Evolutionary conservation across 2,888 invertebrate species (phyloP), one percentile per base, ranked within the genome.

Genomic region (Phoronis australis): DNA sequence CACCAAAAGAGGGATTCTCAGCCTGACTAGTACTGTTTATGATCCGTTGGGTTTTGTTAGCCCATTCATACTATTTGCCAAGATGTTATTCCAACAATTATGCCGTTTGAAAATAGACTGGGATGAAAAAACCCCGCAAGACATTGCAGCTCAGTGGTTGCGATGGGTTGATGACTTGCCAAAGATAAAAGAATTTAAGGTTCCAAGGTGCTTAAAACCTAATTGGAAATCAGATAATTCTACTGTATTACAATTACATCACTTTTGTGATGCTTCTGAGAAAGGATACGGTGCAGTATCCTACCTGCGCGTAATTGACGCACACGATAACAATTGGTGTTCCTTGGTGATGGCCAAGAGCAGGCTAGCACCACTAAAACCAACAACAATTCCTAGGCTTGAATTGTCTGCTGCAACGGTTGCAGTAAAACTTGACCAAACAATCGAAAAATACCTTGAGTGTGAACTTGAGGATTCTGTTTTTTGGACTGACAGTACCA

Each of bases 231-330:
- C n/a, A n/a, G 43, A 31, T n/a, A 22, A 4, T 5, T 15, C 26
- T 12, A 21, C n/a, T 12, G 18, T 18, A 15, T 4, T n/a, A 15
- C 40, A 47, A 31, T 23, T 47, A 6, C 45, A 49, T 22, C 38
- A 47, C 20, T 47, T 49, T 23, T 35, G 38, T 24, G 49, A 49
- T 31, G 49, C 45, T 15, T 49, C 49, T 20, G 25, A 47, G 25
- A 24, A 15, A 12, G 45, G 45, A 4, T 47, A 24, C n/a, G 49
- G 45, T 3, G 24, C n/a, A 15, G 45, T 21, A 5, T 21, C 49
- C 2, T 49, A 49, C 31, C 4, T 49, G 5, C 37, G 45, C 12
- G 12, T 49, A 2, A 22, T 47, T 6, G 25, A 37, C 24, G 23
- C 5, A 24, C 12, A 22, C 9, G 45, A 23, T 12, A 15, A 18